Evolutionary conservation across 1,140 invertebrate species (phyloP).

Genomic region (Asbolus verrucosus): DNA sequence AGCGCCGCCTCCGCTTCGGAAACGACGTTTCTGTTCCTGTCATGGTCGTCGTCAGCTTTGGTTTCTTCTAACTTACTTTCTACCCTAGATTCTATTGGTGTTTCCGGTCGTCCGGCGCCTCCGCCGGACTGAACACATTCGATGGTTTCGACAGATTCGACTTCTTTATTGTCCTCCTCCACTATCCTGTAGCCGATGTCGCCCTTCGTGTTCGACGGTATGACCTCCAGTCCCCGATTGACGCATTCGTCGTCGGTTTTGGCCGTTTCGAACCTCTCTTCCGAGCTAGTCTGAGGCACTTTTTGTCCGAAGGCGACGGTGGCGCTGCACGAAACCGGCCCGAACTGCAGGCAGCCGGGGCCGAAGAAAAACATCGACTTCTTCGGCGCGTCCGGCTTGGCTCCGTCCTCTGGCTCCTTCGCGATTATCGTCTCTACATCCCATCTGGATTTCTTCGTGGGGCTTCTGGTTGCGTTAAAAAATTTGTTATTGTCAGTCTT

Average conservation of each 20-base stretch:
- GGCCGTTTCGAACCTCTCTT: too few relatives aligned
- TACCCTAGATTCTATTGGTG: conserved; percentile 7
- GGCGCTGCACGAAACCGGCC: too few relatives aligned
- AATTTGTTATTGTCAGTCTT: conserved; percentile 53
- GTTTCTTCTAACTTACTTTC: background rate
- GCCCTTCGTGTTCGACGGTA: conserved; percentile 1
- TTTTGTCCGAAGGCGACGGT: conserved; percentile 30
- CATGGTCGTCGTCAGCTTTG: conserved; percentile 9
- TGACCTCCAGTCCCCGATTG: conserved; percentile 4
- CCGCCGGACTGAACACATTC: conserved; percentile 2
- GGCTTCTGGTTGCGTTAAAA: conserved; percentile 39
- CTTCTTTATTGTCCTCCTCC: conserved; percentile 10
- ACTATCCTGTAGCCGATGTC: conserved; percentile 20
- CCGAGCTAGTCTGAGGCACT: conserved; percentile 15
- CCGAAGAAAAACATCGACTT: conserved; percentile 67
- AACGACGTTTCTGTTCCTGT: background rate
- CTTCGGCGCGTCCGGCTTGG: too few relatives aligned
- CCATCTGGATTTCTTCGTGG: conserved; percentile 67
- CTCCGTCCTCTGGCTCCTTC: too few relatives aligned
- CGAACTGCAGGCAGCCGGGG: conserved; percentile 56
- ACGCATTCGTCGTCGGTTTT: too few relatives aligned
- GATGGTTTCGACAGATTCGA: background rate
- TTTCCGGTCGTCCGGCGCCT: background rate
- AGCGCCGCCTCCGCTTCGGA: background rate
- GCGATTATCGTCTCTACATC: conserved; percentile 65